These are phyloP conservation scores for Uropetala carovei DNA, from an alignment of 2,888 invertebrate species.

Conservation along the genomic window DNA sequence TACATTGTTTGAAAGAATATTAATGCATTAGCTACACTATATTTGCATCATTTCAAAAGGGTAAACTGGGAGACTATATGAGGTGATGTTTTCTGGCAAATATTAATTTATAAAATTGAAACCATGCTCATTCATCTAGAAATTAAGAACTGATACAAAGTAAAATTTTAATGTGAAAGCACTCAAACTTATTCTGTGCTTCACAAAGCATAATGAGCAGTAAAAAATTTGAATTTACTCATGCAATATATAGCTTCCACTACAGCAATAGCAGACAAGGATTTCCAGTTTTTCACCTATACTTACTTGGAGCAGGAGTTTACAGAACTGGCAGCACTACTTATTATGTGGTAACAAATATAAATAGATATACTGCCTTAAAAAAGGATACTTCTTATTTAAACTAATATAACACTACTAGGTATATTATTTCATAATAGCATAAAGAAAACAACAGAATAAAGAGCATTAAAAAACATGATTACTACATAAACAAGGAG, in stretches of 20 bases:
- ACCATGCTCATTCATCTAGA: constrained; percentile 28
- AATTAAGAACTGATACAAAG: neutral
- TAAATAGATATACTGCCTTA: constrained; percentile 2
- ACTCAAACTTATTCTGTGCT: neutral
- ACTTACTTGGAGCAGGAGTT: constrained; percentile 63
- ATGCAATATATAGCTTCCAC: constrained; percentile 47
- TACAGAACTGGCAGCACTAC: constrained; percentile 60
- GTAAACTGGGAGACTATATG: neutral
- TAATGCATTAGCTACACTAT: neutral
- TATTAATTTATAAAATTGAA: neutral
- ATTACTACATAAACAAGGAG: neutral
- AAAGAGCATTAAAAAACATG: constrained; percentile 1
- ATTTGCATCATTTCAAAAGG: neutral
- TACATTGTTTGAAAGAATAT: neutral
- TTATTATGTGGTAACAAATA: neutral
- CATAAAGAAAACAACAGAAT: neutral
- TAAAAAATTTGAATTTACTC: neutral
- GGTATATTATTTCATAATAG: neutral
- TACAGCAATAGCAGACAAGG: neutral
- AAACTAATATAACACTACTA: neutral
- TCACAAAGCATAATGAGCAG: neutral
- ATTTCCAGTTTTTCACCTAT: constrained; percentile 44
- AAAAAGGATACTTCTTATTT: neutral
- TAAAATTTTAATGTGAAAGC: constrained; percentile 10
- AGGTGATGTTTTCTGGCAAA: neutral